Evolutionary conservation across 2,797 vertebrate genomes (phyloP), one percentile per base, ranked within the genome.

Genomic region (Poliocrania exsul): DNA sequence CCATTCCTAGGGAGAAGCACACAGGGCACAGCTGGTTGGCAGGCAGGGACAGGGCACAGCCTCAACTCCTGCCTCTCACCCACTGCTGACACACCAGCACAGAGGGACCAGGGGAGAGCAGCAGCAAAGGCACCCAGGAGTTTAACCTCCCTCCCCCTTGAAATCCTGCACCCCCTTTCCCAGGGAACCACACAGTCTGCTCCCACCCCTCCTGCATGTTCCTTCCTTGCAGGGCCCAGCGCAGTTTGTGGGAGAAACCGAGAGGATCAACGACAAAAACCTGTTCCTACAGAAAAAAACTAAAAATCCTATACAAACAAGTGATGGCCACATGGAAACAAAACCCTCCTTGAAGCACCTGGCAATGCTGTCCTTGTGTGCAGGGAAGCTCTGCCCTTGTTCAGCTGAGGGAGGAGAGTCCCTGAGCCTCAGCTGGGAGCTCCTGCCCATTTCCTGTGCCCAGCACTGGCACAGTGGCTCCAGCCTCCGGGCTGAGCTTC

Each of bases 1-100:
- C 99, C 99, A 50, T 99, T 99, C 98, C 99, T 99, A 98, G 98
- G 90, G 97, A 97, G 97, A 98, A 97, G 98, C 97, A 98, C 97
- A 97, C 67, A 97, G 96, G 96, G 88, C 97, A 98, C 90, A 97
- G 96, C 94, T 80, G 64, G 97, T 98, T 96, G 98, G 97, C 51
- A 85, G 95, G 95, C 44, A 64, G 49, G 56, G 95, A 92, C 46
- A 82, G 57, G 83, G 87, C 73, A 90, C 31, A 12, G 69, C 12
- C 16, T 51, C 5, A 94, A 51, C 67, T 74, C 78, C 92, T 86
- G 89, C 86, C 91, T 83, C 83, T 81, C 80, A 81, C 70, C 70
- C 56, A 33, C 33, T 0, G 3, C 61, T 73, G 62, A 60, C 88
- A 46, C 31, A 49, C 18, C 33, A 77, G 70, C 72, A 86, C 24